Evolutionary conservation across 2,797 vertebrate genomes (phyloP), one percentile per base, ranked within the genome.

Genomic region (Lacerta bilineata): DNA sequence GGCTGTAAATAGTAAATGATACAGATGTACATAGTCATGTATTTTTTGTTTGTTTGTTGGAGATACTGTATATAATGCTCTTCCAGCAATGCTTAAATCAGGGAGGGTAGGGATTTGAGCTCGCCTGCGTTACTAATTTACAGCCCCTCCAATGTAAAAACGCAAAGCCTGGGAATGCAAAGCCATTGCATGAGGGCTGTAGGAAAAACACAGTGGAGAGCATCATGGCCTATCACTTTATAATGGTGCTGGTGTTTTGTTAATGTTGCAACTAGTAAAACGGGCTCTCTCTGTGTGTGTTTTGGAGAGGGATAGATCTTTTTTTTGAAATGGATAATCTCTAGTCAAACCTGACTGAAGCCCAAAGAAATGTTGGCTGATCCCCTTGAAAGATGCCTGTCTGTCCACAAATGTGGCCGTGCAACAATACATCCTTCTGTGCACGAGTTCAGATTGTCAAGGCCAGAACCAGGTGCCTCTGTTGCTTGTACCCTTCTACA

Each of bases 381-480:
- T 92, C 93, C 92, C 95, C 94, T 91, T 90, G 95, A 96, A 95
- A 94, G 96, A 95, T 95, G 95, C 94, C 95, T 88, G 93, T 94
- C 95, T 92, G 94, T 96, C 95, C 95, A 95, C 95, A 87, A 94
- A 95, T 96, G 93, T 96, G 96, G 95, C 96, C 95, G 90, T 95
- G 83, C 95, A 36, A 96, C 96, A 95, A 95, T 97, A 95, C 97
- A 97, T 97, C 96, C 97, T 96, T 81, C 90, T 93, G 46, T 93
- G 69, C 3, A 74, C 79, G 92, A 95, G 96, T 94, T 89, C 93
- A 94, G 95, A 95, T 96, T 97, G 97, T 97, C 97, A 98, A 98
- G 98, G 97, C 98, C 97, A 96, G 97, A 96, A 96, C 96, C 97
- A 98, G 98, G 98, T 97, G 97, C 97, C 96, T 95, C 93, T 97